These are phyloP conservation scores for Conomelus anceps DNA, from an alignment of 2,888 invertebrate genomes.

Conservation along the genomic window DNA sequence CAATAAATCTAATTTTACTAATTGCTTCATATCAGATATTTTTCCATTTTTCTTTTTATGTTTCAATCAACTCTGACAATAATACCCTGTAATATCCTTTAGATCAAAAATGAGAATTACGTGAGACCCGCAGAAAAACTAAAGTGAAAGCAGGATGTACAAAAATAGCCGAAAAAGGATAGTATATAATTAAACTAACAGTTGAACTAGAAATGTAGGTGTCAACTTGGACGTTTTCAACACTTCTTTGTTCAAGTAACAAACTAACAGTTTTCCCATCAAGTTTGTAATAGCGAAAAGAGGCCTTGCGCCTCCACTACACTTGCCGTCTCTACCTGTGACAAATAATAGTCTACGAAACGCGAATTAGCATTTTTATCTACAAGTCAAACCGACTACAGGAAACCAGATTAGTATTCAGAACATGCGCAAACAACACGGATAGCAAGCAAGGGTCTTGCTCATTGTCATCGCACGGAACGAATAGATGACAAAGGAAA, in stretches of 20 bases:
- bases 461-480: neutral
- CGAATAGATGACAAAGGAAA: neutral
- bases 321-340: neutral
- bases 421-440: neutral
- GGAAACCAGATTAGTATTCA: neutral
- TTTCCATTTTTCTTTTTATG: too few species aligned
- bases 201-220: neutral
- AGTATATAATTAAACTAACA: neutral
- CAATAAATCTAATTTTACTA: too few species aligned
- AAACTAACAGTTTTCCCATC: neutral
- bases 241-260: neutral
- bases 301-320: too few species aligned
- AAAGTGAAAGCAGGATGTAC: neutral
- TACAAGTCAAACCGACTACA: neutral
- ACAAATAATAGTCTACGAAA: neutral
- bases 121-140: neutral
- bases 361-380: neutral
- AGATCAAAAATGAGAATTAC: neutral
- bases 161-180: neutral
- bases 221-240: neutral
- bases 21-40: too few species aligned
- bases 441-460: too few species aligned
- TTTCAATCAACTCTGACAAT: too few species aligned
- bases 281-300: too few species aligned
- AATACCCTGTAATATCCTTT: neutral